These are phyloP conservation scores for Scyliorhinus canicula DNA, from an alignment of 2,797 vertebrate genomes.

Conservation along the genomic window DNA sequence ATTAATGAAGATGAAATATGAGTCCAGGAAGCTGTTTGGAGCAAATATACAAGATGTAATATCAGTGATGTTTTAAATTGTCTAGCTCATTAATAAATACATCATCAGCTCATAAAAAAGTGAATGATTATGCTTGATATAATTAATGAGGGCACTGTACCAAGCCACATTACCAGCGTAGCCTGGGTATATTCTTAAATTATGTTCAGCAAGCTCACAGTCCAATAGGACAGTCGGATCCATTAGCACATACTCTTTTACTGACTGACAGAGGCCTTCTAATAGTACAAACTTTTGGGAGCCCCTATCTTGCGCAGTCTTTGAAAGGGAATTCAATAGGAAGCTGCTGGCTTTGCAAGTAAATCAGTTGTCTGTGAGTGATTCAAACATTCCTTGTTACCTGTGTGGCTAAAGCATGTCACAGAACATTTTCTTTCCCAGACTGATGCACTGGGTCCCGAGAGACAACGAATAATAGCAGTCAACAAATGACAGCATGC, in stretches of 20 bases:
- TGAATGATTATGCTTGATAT: not conserved
- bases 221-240: not conserved
- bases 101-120: not conserved
- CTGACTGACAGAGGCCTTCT: not conserved
- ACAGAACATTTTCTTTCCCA: not conserved
- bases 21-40: not conserved
- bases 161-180: not conserved
- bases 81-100: slow-evolving; percentile 19
- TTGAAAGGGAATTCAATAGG: not conserved
- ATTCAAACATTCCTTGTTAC: not conserved
- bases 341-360: not conserved
- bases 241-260: not conserved
- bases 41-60: slow-evolving; percentile 19
- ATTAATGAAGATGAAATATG: slow-evolving; percentile 26
- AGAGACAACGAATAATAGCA: not conserved
- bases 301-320: not conserved
- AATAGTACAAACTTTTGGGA: not conserved
- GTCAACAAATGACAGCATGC: not conserved
- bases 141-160: not conserved
- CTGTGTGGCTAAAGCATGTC: not conserved
- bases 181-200: not conserved
- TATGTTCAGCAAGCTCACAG: not conserved
- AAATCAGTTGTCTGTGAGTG: not conserved
- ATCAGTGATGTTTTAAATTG: not conserved
- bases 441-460: not conserved